Conservation (phyloP, 2,888 invertebrate genomes). For the Hypsopygia costalis region DNA sequence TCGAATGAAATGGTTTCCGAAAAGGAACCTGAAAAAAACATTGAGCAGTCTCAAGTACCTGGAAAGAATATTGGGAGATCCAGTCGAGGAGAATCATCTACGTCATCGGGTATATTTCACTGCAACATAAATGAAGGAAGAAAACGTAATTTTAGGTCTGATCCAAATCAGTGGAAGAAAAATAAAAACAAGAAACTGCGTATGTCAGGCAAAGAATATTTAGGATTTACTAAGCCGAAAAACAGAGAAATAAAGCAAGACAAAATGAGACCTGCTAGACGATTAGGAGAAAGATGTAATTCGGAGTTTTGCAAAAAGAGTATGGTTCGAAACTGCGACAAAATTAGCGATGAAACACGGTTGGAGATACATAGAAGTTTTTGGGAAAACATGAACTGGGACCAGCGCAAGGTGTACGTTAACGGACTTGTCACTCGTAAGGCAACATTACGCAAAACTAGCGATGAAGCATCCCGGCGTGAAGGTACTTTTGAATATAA, state of each 20-base stretch:
- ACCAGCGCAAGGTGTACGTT: constrained; percentile 21
- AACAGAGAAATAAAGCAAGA: constrained; percentile 12
- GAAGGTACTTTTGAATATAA: constrained; percentile 18
- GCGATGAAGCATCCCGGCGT: constrained; percentile 13
- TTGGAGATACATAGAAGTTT: constrained; percentile 16
- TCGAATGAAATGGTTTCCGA: too few species aligned
- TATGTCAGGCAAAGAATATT: constrained; percentile 20
- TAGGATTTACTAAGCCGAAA: constrained; percentile 17
- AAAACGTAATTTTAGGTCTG: constrained; percentile 15
- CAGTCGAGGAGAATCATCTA: constrained; percentile 1
- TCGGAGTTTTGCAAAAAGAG: constrained; percentile 21
- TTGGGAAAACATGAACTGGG: constrained; percentile 23
- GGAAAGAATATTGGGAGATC: too few species aligned
- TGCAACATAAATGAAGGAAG: constrained; percentile 17
- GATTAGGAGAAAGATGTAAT: constrained; percentile 13
- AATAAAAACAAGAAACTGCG: constrained; percentile 14
- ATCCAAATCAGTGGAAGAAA: constrained; percentile 17
- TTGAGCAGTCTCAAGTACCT: too few species aligned
- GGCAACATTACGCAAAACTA: constrained; percentile 17
- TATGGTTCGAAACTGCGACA: constrained; percentile 16
- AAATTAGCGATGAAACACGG: constrained; percentile 16
- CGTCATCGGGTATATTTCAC: background rate
- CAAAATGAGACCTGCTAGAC: constrained; percentile 10
- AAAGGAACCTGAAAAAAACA: too few species aligned
- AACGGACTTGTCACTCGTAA: constrained; percentile 18